These are phyloP conservation scores for Drosophila glabriapex DNA, from an alignment of 2,888 invertebrate species.

Conservation along the genomic window DNA sequence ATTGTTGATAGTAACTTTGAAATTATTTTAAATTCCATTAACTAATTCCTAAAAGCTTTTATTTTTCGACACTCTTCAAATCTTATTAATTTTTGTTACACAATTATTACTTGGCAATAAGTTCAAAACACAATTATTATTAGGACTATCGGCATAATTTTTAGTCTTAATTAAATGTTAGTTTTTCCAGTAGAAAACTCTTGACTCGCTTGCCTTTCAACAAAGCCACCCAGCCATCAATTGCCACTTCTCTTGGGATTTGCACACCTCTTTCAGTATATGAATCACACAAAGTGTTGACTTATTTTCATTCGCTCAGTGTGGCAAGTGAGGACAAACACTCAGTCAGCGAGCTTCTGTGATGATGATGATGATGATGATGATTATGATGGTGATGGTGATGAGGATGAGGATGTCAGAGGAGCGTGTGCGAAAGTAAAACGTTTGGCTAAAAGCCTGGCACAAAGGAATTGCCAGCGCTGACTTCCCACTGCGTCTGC, in stretches of 20 bases:
- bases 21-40: not conserved
- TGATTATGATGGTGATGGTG: too few relatives aligned
- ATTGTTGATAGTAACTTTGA: too few relatives aligned
- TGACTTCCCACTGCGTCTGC: slow-evolving; percentile 60
- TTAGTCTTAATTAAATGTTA: not conserved
- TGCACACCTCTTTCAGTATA: not conserved
- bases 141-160: too few relatives aligned
- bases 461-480: slow-evolving; percentile 72
- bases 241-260: not conserved
- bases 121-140: not conserved
- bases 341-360: slow-evolving; percentile 9
- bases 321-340: slow-evolving; percentile 20
- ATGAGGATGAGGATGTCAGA: not conserved
- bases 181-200: not conserved
- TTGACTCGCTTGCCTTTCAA: not conserved
- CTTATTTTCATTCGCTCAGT: slow-evolving; percentile 26
- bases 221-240: not conserved
- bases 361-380: not conserved
- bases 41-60: not conserved
- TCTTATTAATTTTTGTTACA: not conserved
- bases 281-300: not conserved
- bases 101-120: not conserved
- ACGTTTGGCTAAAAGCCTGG: slow-evolving; percentile 57
- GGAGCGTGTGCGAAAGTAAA: slow-evolving; percentile 73
- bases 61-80: not conserved